phyloP scores from a whole-genome alignment of 2,797 vertebrate genomes.

The Pseudopleuronectes americanus region DNA sequence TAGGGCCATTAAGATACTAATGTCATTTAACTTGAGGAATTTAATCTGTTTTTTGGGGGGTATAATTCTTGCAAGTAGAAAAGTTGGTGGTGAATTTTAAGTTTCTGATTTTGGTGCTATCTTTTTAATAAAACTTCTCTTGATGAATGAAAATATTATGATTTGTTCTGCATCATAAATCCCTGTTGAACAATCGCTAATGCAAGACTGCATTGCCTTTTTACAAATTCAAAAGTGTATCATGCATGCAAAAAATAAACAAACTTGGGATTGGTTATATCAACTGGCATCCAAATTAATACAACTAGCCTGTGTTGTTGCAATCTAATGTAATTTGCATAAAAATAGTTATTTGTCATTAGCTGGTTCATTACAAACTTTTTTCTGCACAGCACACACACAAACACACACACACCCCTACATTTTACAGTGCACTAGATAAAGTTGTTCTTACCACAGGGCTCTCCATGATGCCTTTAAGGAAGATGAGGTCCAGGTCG shows the following conservation, averaged over 20 bases:
- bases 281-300: background rate
- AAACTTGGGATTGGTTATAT: background rate
- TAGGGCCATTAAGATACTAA: slow-evolving; percentile 29
- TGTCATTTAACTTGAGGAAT: slow-evolving; percentile 29
- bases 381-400: background rate
- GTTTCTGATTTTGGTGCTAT: slow-evolving; percentile 9
- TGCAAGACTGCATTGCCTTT: background rate
- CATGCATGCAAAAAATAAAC: background rate
- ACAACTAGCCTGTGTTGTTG: background rate
- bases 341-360: background rate
- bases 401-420: slow-evolving; percentile 5
- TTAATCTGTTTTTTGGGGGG: slow-evolving; percentile 9
- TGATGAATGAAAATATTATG: background rate
- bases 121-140: slow-evolving; percentile 14
- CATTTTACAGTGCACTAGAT: slow-evolving; percentile 28
- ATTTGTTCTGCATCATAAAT: slow-evolving; percentile 7
- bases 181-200: slow-evolving; percentile 6
- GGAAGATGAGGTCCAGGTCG: slow-evolving; percentile 96
- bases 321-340: background rate
- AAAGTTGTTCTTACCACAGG: slow-evolving; percentile 88
- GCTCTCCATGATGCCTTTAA: slow-evolving; percentile 98
- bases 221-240: background rate
- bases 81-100: slow-evolving; percentile 21
- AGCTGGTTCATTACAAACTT: background rate
- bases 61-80: slow-evolving; percentile 7